Evolutionary conservation across 2,888 invertebrate genomes (phyloP).

Genomic region (Orthosia incerta): DNA sequence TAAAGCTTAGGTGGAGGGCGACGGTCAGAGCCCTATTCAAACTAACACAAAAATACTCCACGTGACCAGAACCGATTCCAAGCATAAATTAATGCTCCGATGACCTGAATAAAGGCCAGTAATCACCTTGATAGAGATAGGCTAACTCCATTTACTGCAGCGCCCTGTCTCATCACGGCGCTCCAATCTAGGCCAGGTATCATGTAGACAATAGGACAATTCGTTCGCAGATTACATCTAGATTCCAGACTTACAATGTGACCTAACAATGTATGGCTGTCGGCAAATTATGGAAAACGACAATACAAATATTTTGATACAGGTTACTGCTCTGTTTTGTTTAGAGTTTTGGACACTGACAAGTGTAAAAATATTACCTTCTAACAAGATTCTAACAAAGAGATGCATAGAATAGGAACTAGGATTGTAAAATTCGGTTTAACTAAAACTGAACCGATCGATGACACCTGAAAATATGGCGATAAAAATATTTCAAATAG

Average conservation of each 20-base stretch:
- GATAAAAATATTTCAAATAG: not conserved
- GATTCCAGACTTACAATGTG: slow-evolving; percentile 33
- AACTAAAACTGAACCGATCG: not conserved
- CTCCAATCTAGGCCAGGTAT: slow-evolving; percentile 54
- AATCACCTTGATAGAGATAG: slow-evolving; percentile 28
- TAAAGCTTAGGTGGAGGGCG: no score
- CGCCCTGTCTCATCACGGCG: slow-evolving; percentile 30
- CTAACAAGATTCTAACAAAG: not conserved
- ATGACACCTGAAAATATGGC: not conserved
- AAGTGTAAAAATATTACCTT: not conserved
- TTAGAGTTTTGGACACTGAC: not conserved
- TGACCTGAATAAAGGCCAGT: slow-evolving; percentile 30
- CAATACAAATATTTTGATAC: not conserved
- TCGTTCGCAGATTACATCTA: slow-evolving; percentile 51
- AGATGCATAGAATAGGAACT: not conserved
- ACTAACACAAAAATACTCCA: not conserved
- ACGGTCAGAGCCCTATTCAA: not conserved
- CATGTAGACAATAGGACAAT: slow-evolving; percentile 58
- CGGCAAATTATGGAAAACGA: slow-evolving; percentile 3
- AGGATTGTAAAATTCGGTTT: not conserved
- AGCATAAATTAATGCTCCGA: slow-evolving; percentile 9
- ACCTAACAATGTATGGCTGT: slow-evolving; percentile 31
- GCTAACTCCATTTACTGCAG: slow-evolving; percentile 37
- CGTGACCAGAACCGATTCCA: not conserved
- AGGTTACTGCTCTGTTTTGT: not conserved